Percentiles rank a stretch among this genome's conserved stretches.
These are phyloP conservation scores for Hycleus phaleratus DNA, from an alignment of 1,140 invertebrate genomes.

Conservation along the genomic window DNA sequence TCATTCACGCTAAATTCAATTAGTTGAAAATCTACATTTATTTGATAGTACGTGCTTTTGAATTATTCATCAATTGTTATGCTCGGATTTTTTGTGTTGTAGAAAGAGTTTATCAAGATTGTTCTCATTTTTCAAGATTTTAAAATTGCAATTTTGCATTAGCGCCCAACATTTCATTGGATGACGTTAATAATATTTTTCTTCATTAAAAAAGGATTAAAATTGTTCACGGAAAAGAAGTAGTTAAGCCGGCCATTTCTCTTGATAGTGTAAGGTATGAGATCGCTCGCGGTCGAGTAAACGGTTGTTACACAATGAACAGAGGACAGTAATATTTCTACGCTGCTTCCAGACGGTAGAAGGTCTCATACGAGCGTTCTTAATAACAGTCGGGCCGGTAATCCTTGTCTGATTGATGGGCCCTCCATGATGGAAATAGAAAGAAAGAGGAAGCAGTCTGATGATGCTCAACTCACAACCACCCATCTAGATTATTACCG, in stretches of 20 bases:
- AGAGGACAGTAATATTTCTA: constrained; percentile 29
- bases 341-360: constrained; percentile 21
- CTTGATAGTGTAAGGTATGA: constrained; percentile 14
- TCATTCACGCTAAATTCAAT: too few relatives aligned
- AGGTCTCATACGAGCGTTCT: constrained; percentile 32
- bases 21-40: too few relatives aligned
- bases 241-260: constrained; percentile 12
- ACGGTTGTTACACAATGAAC: constrained; percentile 15
- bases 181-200: constrained; percentile 14
- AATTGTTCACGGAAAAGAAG: constrained; percentile 10
- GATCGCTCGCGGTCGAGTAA: constrained; percentile 16
- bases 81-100: too few relatives aligned
- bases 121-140: too few relatives aligned
- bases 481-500: constrained; percentile 30
- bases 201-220: constrained; percentile 20
- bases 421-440: constrained; percentile 28
- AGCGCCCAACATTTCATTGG: too few relatives aligned
- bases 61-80: too few relatives aligned
- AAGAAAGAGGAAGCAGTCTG: constrained; percentile 12
- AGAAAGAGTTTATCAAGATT: too few relatives aligned
- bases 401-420: constrained; percentile 35
- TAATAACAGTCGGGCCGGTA: constrained; percentile 35
- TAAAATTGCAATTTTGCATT: too few relatives aligned
- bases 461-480: constrained; percentile 16
- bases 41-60: too few relatives aligned